Percentiles rank a stretch among this genome's conserved stretches.
Conservation (phyloP, 2,888 invertebrate species). For the Abscondita cerata region DNA sequence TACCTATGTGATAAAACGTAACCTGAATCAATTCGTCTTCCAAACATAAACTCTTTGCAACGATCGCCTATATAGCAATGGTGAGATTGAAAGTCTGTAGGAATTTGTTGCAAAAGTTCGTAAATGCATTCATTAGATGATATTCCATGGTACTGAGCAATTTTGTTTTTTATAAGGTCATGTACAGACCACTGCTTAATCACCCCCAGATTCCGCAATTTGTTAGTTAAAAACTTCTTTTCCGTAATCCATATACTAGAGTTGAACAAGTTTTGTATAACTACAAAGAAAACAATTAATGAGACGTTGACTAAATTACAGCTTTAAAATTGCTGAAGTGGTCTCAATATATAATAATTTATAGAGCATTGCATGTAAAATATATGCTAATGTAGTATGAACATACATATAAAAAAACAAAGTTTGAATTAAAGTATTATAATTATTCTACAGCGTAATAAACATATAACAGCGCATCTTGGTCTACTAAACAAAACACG, state of each 20-base stretch:
- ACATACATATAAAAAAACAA: too few species aligned
- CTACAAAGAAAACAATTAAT: slow-evolving; percentile 26
- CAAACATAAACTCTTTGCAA: slow-evolving; percentile 45
- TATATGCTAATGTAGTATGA: too few species aligned
- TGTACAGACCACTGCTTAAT: slow-evolving; percentile 45
- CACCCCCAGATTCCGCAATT: slow-evolving; percentile 39
- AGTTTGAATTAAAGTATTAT: too few species aligned
- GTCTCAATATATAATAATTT: too few species aligned
- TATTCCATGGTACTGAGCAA: slow-evolving; percentile 43
- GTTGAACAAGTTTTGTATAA: slow-evolving; percentile 32
- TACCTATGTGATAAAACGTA: slow-evolving; percentile 50
- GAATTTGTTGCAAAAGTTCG: slow-evolving; percentile 41
- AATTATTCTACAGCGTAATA: too few species aligned
- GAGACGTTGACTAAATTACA: too few species aligned
- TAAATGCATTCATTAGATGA: slow-evolving; percentile 45
- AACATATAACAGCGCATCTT: too few species aligned
- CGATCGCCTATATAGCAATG: slow-evolving; percentile 39
- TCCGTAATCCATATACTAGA: slow-evolving; percentile 40
- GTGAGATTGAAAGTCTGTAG: slow-evolving; percentile 14
- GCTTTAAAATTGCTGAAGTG: too few species aligned
- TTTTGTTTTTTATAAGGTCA: slow-evolving; percentile 39
- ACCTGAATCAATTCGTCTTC: slow-evolving; percentile 42
- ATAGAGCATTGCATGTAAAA: too few species aligned
- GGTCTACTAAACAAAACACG: too few species aligned
- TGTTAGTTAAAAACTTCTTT: slow-evolving; percentile 20